Conservation (phyloP, 2,888 invertebrate species). For the Adelognathus sp. region DNA sequence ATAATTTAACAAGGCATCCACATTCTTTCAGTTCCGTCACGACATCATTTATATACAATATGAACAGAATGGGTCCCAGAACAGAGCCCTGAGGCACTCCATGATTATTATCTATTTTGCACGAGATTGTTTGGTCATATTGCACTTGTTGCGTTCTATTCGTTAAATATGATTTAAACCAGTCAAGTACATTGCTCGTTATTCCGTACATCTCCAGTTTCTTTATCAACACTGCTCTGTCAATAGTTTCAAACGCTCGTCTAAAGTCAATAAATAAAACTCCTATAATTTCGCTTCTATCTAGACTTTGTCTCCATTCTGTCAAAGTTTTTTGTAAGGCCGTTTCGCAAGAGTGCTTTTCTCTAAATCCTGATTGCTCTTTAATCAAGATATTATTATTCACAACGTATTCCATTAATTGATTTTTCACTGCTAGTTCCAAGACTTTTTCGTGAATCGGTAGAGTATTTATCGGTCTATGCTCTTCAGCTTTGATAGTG, state of each 20-base stretch:
- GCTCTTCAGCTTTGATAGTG: slow-evolving; percentile 40
- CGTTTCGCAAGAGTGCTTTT: slow-evolving; percentile 53
- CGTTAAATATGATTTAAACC: slow-evolving; percentile 41
- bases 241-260: slow-evolving; percentile 54
- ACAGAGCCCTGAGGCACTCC: slow-evolving; percentile 50
- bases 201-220: slow-evolving; percentile 30
- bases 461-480: slow-evolving; percentile 55
- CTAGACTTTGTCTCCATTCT: slow-evolving; percentile 40
- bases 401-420: slow-evolving; percentile 38
- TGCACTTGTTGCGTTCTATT: slow-evolving; percentile 19
- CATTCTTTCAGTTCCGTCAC: not conserved
- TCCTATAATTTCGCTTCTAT: slow-evolving; percentile 31
- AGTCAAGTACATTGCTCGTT: not conserved
- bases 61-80: slow-evolving; percentile 42
- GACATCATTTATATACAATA: slow-evolving; percentile 55
- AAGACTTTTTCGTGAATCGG: slow-evolving; percentile 56
- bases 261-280: slow-evolving; percentile 56
- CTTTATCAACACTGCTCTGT: slow-evolving; percentile 18
- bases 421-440: slow-evolving; percentile 38
- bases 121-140: not conserved
- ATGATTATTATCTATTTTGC: not conserved
- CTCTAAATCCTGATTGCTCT: slow-evolving; percentile 56
- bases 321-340: slow-evolving; percentile 37
- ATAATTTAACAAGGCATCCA: slow-evolving; percentile 35
- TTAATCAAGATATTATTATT: slow-evolving; percentile 40